Base-by-base conservation (phyloP, 2,797 vertebrate genomes). In the Protosalanx chinensis region DNA sequence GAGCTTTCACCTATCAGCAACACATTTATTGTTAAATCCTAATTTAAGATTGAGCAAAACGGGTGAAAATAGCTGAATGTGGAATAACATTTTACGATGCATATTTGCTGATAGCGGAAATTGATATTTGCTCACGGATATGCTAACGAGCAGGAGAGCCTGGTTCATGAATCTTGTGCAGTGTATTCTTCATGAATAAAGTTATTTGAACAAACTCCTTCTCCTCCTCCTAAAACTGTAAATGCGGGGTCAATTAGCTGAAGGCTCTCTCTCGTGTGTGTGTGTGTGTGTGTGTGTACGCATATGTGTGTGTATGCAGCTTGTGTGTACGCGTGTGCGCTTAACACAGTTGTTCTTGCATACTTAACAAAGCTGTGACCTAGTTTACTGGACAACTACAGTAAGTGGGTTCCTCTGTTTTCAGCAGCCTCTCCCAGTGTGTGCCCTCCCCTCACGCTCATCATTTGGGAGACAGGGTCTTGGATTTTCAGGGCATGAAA, bases 291-390 rank as follows among this genome's bases (percentile, higher is more conserved):
- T 83, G 67, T 84, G 74, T 78, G 68, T 81, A 67, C 76, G 67
- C 67, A 64, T 35, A 46, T 33, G 59, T 68, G 35, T 68, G 67
- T 68, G 64, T 75, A 75, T 59, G 13, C 61, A 73, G 76, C 75
- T 78, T 71, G 62, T 75, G 51, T 78, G 18, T 72, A 46, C 41
- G 61, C 59, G n/a, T 41, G 41, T 60, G 35, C 84, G 75, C 74
- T 72, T 67, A 84, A 85, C 84, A 74, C 74, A 84, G 86, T 91
- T 88, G 88, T 88, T 90, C 88, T 91, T 89, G 88, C 89, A 90
- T 90, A 89, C 86, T 90, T 92, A 91, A 91, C 88, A 88, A 81
- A 91, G 89, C 85, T 81, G 85, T 91, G 91, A 93, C 90, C 91
- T 92, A 92, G 85, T 92, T 93, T 90, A 77, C 81, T 80, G 87